phyloP scores from a whole-genome alignment of 2,888 invertebrate species.

The Girardia tigrina region DNA sequence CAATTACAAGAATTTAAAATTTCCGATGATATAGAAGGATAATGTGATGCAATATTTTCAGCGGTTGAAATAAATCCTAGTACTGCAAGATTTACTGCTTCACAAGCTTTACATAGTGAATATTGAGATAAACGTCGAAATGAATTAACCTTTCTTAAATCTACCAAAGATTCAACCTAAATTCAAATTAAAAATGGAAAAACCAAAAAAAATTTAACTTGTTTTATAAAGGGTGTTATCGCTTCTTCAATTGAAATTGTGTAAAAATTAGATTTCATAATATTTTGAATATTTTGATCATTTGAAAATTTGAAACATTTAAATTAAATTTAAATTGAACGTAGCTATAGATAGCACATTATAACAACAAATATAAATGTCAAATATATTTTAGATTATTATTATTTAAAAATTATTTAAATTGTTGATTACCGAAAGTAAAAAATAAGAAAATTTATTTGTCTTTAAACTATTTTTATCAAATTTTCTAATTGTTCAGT shows the following conservation, averaged over 20 bases:
- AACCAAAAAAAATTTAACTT: not conserved
- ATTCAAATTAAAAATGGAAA: not conserved
- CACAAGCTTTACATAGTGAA: constrained; percentile 2
- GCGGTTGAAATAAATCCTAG: not conserved
- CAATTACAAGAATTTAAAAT: not conserved
- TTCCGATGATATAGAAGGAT: not conserved
- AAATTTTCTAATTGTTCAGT: no score
- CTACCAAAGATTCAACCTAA: not conserved
- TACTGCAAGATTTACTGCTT: not conserved
- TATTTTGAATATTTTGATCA: not conserved
- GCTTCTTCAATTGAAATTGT: constrained; percentile 6
- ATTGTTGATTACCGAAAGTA: no score
- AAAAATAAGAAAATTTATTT: no score
- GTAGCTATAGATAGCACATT: not conserved
- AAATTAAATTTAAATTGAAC: not conserved
- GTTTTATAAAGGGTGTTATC: constrained; percentile 13
- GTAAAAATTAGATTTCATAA: not conserved
- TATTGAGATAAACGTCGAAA: constrained; percentile 6
- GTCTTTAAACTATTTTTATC: no score
- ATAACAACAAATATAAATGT: no score
- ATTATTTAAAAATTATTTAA: no score
- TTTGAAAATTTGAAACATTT: not conserved
- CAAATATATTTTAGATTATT: no score
- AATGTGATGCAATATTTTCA: not conserved
- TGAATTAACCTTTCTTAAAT: not conserved